A percentile compares a stretch with the other conserved stretches of the same genome.
These are phyloP conservation scores for Daphoenositta chrysoptera DNA, from an alignment of 2,113 vertebrate genomes.

Conservation along the genomic window DNA sequence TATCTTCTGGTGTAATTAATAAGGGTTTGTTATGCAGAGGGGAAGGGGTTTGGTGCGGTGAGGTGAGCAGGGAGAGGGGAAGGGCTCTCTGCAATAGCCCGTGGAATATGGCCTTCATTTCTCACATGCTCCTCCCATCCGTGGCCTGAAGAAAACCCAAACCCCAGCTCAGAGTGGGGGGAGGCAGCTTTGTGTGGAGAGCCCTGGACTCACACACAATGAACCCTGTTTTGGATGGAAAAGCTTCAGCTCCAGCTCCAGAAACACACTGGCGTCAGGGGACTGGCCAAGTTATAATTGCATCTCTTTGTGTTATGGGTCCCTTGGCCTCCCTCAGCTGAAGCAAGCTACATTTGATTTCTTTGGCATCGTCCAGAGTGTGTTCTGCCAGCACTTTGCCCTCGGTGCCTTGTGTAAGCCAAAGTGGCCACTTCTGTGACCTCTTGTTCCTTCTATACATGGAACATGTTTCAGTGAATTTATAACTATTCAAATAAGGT, in stretches of 20 bases:
- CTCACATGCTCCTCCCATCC: not conserved
- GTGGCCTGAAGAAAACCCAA: not conserved
- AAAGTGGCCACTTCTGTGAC: conserved; percentile 43
- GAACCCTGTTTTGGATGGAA: not conserved
- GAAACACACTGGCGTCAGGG: not conserved
- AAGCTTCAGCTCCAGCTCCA: not conserved
- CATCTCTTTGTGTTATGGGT: conserved; percentile 45
- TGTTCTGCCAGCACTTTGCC: conserved; percentile 25
- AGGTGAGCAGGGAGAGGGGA: not conserved
- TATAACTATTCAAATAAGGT: conserved; percentile 36
- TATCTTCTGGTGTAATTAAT: not conserved
- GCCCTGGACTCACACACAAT: not conserved
- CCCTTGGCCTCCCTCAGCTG: conserved; percentile 30
- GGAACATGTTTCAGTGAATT: conserved; percentile 29
- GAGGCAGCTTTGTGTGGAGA: not conserved
- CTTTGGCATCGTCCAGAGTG: not conserved
- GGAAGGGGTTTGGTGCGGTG: not conserved
- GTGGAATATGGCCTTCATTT: not conserved
- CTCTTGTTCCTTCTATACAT: conserved; percentile 44
- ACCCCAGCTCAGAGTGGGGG: not conserved
- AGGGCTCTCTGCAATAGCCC: not conserved
- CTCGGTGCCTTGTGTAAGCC: conserved; percentile 9
- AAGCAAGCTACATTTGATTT: conserved; percentile 37
- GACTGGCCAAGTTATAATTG: conserved; percentile 42
- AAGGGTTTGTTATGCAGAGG: not conserved